These are phyloP conservation scores for Octodon degus DNA, from an alignment of 2,113 vertebrate genomes.

Conservation along the genomic window DNA sequence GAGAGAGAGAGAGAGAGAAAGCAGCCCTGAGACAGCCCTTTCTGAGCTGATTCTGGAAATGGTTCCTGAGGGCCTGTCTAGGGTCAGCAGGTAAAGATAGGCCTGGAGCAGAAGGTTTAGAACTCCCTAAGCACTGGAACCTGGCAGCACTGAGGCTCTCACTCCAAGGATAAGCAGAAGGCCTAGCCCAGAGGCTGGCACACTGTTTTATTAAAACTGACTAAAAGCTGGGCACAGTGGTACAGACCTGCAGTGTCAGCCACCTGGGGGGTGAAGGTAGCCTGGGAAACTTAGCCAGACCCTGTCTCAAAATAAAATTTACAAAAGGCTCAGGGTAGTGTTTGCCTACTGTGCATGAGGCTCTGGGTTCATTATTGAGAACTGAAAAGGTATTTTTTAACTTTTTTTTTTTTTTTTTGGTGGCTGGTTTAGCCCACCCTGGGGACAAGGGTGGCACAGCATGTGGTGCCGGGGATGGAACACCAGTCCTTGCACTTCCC, in stretches of 20 bases:
- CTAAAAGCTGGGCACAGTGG: background rate
- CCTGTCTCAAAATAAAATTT: background rate
- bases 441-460: too few species aligned
- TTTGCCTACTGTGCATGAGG: background rate
- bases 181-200: background rate
- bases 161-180: background rate
- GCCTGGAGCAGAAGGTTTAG: background rate
- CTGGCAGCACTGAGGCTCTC: background rate
- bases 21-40: background rate
- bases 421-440: too few species aligned
- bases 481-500: too few species aligned
- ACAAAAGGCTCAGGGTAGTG: background rate
- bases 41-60: background rate
- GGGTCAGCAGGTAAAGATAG: background rate
- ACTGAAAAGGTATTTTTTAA: background rate
- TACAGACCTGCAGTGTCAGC: too few species aligned
- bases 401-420: too few species aligned
- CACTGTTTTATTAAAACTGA: background rate
- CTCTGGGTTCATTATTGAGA: background rate
- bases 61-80: background rate
- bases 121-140: background rate
- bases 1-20: too few species aligned
- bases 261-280: too few species aligned
- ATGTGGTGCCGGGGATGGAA: too few species aligned
- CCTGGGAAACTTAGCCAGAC: background rate